These are phyloP conservation scores for Monopis laevigella DNA, from an alignment of 2,888 invertebrate species.

Conservation along the genomic window DNA sequence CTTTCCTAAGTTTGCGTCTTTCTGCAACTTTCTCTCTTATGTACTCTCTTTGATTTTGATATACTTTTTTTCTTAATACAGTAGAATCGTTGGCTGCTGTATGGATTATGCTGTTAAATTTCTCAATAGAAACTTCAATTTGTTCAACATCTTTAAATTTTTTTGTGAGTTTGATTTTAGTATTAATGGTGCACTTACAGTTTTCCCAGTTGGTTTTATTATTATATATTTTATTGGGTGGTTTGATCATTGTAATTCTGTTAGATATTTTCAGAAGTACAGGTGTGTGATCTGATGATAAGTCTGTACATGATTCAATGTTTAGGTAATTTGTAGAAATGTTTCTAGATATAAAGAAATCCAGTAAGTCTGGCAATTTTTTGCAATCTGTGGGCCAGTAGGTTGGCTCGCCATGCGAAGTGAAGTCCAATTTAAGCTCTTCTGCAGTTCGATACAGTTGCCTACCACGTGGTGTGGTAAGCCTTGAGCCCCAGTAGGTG, in stretches of 20 bases:
- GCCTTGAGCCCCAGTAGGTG: constrained; percentile 19
- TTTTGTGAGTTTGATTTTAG: constrained; percentile 12
- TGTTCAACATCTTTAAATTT: constrained; percentile 16
- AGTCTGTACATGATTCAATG: constrained; percentile 19
- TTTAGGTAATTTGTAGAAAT: constrained; percentile 7
- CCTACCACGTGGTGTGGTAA: constrained; percentile 17
- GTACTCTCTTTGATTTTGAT: neutral
- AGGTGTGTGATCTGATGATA: constrained; percentile 20
- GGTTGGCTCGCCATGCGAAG: constrained; percentile 20
- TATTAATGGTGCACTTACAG: constrained; percentile 15
- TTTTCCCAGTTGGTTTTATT: constrained; percentile 19
- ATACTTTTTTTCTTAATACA: neutral
- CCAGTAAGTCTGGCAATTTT: constrained; percentile 18
- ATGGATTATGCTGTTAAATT: constrained; percentile 12
- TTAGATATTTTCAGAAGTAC: constrained; percentile 19
- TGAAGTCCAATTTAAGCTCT: constrained; percentile 11
- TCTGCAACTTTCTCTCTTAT: constrained; percentile 17
- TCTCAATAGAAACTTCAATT: constrained; percentile 11
- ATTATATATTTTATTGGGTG: constrained; percentile 13
- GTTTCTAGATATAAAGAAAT: constrained; percentile 13
- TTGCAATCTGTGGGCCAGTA: constrained; percentile 19
- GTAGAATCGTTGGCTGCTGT: neutral
- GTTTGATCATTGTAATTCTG: constrained; percentile 3
- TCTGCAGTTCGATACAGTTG: constrained; percentile 18
- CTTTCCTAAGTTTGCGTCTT: constrained; percentile 15